These are phyloP conservation scores for Lates japonicus DNA, from an alignment of 2,797 vertebrate genomes.

Conservation along the genomic window DNA sequence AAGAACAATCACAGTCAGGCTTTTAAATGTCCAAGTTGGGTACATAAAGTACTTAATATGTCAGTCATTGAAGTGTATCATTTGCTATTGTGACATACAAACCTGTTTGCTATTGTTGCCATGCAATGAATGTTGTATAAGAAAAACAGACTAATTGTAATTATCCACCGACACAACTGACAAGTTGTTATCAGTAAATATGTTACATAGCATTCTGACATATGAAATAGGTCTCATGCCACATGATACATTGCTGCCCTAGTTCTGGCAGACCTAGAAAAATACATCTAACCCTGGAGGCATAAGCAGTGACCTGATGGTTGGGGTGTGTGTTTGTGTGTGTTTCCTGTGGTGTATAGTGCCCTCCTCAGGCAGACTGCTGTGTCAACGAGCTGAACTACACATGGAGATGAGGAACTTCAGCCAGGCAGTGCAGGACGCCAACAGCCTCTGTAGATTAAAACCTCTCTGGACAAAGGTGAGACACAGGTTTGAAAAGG, in stretches of 20 bases:
- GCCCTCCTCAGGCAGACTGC: constrained; percentile 81
- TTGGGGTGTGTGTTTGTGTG: not conserved
- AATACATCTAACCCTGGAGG: not conserved
- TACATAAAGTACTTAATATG: too few species aligned
- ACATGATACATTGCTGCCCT: constrained; percentile 59
- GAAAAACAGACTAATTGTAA: not conserved
- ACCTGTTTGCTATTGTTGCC: not conserved
- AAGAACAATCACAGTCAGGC: not conserved
- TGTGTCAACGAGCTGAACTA: constrained; percentile 88
- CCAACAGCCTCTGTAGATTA: constrained; percentile 83
- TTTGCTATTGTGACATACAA: not conserved
- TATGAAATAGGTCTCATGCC: constrained; percentile 34
- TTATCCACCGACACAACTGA: not conserved
- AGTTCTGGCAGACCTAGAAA: constrained; percentile 63
- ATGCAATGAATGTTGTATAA: not conserved
- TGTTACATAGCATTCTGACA: constrained; percentile 2
- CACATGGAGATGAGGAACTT: constrained; percentile 90
- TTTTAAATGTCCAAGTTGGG: not conserved
- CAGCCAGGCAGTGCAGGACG: constrained; percentile 89
- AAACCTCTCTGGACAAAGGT: constrained; percentile 91
- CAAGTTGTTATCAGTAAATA: not conserved
- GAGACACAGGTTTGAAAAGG: constrained; percentile 18
- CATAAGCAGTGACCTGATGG: constrained; percentile 39
- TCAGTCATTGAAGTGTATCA: not conserved
- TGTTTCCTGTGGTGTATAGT: constrained; percentile 64